Percentiles rank a stretch among this genome's conserved stretches.
Conservation (phyloP, 2,888 invertebrate genomes). For the Clivina fossor region DNA sequence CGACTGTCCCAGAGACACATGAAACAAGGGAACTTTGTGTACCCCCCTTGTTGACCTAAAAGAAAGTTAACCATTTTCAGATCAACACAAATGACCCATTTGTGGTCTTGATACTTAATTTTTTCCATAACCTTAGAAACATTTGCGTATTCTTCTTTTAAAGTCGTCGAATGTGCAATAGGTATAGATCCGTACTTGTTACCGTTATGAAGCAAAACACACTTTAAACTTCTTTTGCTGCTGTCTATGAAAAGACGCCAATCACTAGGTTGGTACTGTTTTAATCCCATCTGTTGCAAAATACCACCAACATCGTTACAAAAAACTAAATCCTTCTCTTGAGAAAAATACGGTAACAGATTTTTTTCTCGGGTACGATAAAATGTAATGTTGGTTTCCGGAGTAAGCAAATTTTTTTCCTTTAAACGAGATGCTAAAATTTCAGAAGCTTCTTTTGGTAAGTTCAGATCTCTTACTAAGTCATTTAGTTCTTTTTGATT, state of each 20-base stretch:
- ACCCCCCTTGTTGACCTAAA: constrained; percentile 26
- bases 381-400: constrained; percentile 24
- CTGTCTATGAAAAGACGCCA: constrained; percentile 41
- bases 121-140: constrained; percentile 31
- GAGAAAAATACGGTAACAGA: constrained; percentile 32
- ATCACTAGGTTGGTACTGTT: constrained; percentile 35
- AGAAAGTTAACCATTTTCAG: constrained; percentile 30
- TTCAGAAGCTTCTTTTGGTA: constrained; percentile 40
- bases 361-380: constrained; percentile 34
- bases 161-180: constrained; percentile 34
- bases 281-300: constrained; percentile 34
- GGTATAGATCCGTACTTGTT: constrained; percentile 36
- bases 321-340: constrained; percentile 35
- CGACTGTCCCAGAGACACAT: constrained; percentile 37
- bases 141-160: constrained; percentile 36
- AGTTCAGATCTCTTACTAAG: constrained; percentile 38
- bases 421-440: constrained; percentile 39
- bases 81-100: constrained; percentile 23
- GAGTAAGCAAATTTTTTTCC: constrained; percentile 37
- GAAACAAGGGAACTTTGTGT: constrained; percentile 34
- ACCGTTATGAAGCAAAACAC: constrained; percentile 37
- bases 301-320: constrained; percentile 34
- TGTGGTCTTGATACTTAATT: constrained; percentile 29
- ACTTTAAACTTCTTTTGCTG: constrained; percentile 37
- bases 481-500: constrained; percentile 39